Percentiles rank a stretch among this genome's conserved stretches.
phyloP scores from a whole-genome alignment of 2,888 invertebrate species.

The Lasioglossum villosulum region DNA sequence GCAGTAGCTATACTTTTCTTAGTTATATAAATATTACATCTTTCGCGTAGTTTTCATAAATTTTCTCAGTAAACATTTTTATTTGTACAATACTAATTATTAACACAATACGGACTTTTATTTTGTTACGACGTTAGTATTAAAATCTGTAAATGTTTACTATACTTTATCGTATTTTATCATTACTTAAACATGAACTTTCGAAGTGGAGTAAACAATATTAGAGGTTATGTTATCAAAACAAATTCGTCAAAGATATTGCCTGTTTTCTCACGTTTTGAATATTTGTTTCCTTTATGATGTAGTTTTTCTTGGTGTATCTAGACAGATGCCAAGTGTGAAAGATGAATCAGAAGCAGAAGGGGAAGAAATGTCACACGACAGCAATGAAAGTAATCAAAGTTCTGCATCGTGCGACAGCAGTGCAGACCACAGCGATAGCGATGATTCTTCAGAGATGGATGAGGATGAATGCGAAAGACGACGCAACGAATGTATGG shows the following conservation, averaged over 20 bases:
- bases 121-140: background rate
- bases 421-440: conserved; percentile 91
- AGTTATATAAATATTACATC: background rate
- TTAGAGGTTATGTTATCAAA: conserved; percentile 41
- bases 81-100: background rate
- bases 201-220: background rate
- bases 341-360: conserved; percentile 83
- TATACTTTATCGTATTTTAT: background rate
- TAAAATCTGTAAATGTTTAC: background rate
- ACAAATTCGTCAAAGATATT: background rate
- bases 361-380: conserved; percentile 83
- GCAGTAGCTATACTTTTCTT: background rate
- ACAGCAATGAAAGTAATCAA: conserved; percentile 83
- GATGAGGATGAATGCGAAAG: conserved; percentile 96
- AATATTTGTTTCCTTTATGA: background rate
- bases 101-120: background rate
- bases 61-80: background rate
- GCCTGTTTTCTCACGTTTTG: background rate
- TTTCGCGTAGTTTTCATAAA: background rate
- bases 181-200: background rate
- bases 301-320: conserved; percentile 1
- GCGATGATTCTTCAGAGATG: conserved; percentile 95
- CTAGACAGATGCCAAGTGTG: conserved; percentile 80
- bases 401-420: conserved; percentile 87
- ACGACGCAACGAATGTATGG: conserved; percentile 92